Conservation (phyloP, 2,888 invertebrate genomes). For the Lithophane semibrunnea region DNA sequence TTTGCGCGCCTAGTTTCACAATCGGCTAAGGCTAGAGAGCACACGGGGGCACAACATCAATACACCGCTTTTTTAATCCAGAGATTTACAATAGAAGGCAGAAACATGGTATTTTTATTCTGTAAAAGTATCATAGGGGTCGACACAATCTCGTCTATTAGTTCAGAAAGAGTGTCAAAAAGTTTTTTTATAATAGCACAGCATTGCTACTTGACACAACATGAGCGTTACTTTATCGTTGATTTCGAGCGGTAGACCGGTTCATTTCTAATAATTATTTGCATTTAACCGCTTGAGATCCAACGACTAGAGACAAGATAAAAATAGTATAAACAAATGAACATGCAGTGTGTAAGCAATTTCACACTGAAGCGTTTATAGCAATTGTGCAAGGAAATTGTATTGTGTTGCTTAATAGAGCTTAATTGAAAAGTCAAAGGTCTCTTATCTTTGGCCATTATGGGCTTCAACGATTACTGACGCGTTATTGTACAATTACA, state of each 20-base stretch:
- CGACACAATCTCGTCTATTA: slow-evolving; percentile 46
- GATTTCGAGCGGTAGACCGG: slow-evolving; percentile 75
- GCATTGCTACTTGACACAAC: slow-evolving; percentile 64
- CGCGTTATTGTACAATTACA: slow-evolving; percentile 67
- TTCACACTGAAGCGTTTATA: slow-evolving; percentile 63
- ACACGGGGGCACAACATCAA: slow-evolving; percentile 61
- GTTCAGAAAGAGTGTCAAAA: slow-evolving; percentile 47
- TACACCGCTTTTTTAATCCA: slow-evolving; percentile 62
- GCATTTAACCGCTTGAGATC: slow-evolving; percentile 74
- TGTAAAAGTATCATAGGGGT: slow-evolving; percentile 59
- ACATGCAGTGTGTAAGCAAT: slow-evolving; percentile 64
- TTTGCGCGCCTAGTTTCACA: slow-evolving; percentile 72
- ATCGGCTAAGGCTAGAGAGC: slow-evolving; percentile 60
- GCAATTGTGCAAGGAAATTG: slow-evolving; percentile 73
- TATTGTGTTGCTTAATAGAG: slow-evolving; percentile 75
- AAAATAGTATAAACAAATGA: slow-evolving; percentile 71
- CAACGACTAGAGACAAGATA: slow-evolving; percentile 71
- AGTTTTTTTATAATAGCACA: slow-evolving; percentile 49
- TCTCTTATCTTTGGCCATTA: slow-evolving; percentile 72
- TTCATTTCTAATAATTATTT: slow-evolving; percentile 77
- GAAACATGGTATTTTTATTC: slow-evolving; percentile 53
- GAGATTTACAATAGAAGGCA: slow-evolving; percentile 64
- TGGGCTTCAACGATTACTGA: slow-evolving; percentile 69
- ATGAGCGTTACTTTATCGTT: slow-evolving; percentile 70
- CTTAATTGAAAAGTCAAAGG: slow-evolving; percentile 81